Conservation (phyloP, 2,888 invertebrate species). For the Lasioglossum villosulum region DNA sequence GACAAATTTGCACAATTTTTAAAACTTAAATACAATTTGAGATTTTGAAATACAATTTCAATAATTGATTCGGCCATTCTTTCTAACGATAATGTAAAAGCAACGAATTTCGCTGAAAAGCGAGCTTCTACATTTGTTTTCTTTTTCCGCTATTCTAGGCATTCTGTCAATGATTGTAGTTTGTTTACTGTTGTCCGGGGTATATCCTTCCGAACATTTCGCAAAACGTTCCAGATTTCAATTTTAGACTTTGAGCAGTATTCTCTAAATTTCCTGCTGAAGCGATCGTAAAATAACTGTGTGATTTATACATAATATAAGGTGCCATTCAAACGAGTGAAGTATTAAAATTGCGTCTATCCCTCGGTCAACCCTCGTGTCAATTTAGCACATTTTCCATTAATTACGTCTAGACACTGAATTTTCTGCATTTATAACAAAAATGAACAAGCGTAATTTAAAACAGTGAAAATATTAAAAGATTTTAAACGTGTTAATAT, state of each 20-base stretch:
- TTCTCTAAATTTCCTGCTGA: neutral
- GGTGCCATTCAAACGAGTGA: neutral
- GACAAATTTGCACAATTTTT: neutral
- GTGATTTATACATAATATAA: neutral
- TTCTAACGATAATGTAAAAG: neutral
- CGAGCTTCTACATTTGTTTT: neutral
- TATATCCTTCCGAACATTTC: neutral
- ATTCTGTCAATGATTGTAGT: slow-evolving; percentile 2
- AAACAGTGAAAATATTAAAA: no score
- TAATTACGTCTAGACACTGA: neutral
- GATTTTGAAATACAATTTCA: neutral
- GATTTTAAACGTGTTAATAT: no score
- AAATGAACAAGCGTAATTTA: no score
- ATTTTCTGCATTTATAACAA: no score
- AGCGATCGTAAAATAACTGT: neutral
- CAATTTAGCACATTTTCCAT: neutral
- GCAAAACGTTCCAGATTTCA: neutral
- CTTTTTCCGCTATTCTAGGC: neutral
- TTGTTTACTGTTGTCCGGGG: neutral
- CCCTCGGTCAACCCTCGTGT: no score
- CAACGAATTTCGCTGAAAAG: neutral
- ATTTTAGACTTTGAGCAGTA: neutral
- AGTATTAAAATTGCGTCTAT: no score
- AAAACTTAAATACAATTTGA: neutral
- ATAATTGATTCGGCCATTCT: neutral